Evolutionary conservation across 2,113 vertebrate genomes (phyloP).

Genomic region (Podarcis muralis): DNA sequence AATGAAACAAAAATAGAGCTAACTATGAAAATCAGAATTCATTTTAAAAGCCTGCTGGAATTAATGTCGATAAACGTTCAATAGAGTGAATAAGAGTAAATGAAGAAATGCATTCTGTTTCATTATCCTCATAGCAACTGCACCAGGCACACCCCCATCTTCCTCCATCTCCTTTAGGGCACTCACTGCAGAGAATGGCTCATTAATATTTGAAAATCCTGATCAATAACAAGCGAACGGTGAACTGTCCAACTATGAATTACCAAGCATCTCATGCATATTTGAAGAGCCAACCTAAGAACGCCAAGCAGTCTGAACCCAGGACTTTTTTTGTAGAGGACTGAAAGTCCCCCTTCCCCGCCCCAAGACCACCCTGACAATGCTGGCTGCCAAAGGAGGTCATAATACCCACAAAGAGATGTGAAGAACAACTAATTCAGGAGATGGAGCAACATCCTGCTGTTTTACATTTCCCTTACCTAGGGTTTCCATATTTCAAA

Average conservation of each 20-base stretch:
- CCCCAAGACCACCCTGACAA: background rate
- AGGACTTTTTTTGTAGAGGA: constrained; percentile 43
- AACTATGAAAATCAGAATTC: too few species aligned
- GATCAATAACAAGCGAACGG: constrained; percentile 77
- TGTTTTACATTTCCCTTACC: background rate
- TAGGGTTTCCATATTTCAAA: too few species aligned
- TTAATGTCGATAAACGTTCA: background rate
- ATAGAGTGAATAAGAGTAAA: background rate
- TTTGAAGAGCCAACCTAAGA: constrained; percentile 70
- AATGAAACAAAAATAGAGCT: too few species aligned
- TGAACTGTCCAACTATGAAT: constrained; percentile 77
- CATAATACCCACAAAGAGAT: constrained; percentile 1
- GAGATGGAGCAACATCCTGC: background rate
- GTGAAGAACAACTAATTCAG: background rate
- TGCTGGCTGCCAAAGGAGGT: constrained; percentile 24
- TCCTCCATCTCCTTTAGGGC: constrained; percentile 27
- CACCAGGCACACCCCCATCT: constrained; percentile 32
- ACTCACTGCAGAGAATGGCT: constrained; percentile 66
- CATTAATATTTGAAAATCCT: constrained; percentile 80
- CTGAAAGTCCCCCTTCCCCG: constrained; percentile 24
- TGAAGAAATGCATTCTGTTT: constrained; percentile 44
- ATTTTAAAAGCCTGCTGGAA: background rate
- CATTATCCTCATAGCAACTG: constrained; percentile 42
- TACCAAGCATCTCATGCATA: constrained; percentile 76
- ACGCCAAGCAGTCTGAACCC: constrained; percentile 34